These are phyloP conservation scores for Opisthocomus hoazin DNA, from an alignment of 2,113 vertebrate genomes.

Conservation along the genomic window DNA sequence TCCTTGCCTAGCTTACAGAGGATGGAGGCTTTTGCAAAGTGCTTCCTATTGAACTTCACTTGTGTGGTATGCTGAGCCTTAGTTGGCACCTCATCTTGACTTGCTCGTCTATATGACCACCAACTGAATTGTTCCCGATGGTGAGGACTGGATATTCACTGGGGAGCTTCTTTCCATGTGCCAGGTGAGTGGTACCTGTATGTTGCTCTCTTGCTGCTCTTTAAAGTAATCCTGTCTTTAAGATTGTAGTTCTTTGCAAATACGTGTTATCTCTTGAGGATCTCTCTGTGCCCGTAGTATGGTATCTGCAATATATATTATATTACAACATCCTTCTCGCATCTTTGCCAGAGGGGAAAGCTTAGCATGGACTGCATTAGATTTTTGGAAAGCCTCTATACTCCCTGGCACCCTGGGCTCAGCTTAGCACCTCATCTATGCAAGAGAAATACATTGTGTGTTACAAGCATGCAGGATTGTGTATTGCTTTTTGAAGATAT, in stretches of 20 bases:
- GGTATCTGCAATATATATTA: neutral
- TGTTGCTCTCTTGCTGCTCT: neutral
- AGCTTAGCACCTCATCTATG: neutral
- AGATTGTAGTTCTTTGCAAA: neutral
- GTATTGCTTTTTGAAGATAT: neutral
- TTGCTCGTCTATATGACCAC: fast-evolving
- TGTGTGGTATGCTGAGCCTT: fast-evolving
- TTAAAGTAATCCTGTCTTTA: neutral
- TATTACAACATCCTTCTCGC: neutral
- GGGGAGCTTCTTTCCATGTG: fast-evolving
- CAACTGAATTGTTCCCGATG: fast-evolving
- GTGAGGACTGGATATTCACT: fast-evolving
- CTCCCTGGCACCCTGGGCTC: fast-evolving
- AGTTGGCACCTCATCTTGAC: neutral
- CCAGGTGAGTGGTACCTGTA: neutral
- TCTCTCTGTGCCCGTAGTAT: fast-evolving
- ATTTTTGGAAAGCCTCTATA: neutral
- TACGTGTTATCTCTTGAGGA: fast-evolving
- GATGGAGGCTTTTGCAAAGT: neutral
- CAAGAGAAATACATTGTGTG: neutral
- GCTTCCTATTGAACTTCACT: neutral
- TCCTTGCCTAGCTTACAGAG: neutral
- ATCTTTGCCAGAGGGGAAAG: neutral
- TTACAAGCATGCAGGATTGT: fast-evolving
- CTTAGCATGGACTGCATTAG: neutral